Evolutionary conservation across 53 echinoderm and acorn worm genomes (phyloP).

Genomic region (Arbacia lixula): DNA sequence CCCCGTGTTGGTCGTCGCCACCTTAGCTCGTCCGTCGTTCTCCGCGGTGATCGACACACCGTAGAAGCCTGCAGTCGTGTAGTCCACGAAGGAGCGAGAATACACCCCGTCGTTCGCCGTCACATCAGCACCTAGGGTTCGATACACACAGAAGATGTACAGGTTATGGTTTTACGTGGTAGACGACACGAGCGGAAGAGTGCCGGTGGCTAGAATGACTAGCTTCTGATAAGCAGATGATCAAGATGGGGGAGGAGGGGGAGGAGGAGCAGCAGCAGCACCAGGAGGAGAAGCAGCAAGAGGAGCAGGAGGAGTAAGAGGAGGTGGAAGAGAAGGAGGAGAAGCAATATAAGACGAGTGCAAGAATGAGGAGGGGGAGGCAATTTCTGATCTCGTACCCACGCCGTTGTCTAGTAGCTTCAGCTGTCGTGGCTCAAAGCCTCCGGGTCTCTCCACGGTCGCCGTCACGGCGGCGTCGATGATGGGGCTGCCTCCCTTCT

Average conservation of each 20-base stretch:
- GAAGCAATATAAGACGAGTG: too few species aligned
- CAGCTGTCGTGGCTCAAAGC: background rate
- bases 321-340: too few species aligned
- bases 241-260: too few species aligned
- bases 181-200: too few species aligned
- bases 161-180: background rate
- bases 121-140: constrained; percentile 43
- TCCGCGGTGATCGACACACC: constrained; percentile 1
- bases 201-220: too few species aligned
- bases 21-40: background rate
- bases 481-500: constrained; percentile 62
- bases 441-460: constrained; percentile 58
- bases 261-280: too few species aligned
- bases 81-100: constrained; percentile 5
- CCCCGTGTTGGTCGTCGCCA: background rate
- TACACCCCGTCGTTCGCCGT: constrained; percentile 41
- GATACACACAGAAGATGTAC: background rate
- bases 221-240: too few species aligned
- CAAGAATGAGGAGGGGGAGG: too few species aligned
- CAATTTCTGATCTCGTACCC: constrained; percentile 15
- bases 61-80: background rate
- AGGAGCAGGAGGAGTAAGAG: too few species aligned
- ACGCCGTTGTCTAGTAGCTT: constrained; percentile 31
- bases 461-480: constrained; percentile 64
- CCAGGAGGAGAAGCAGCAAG: too few species aligned